Base-by-base conservation (phyloP, 2,113 vertebrate genomes). In the Phycodurus eques region DNA sequence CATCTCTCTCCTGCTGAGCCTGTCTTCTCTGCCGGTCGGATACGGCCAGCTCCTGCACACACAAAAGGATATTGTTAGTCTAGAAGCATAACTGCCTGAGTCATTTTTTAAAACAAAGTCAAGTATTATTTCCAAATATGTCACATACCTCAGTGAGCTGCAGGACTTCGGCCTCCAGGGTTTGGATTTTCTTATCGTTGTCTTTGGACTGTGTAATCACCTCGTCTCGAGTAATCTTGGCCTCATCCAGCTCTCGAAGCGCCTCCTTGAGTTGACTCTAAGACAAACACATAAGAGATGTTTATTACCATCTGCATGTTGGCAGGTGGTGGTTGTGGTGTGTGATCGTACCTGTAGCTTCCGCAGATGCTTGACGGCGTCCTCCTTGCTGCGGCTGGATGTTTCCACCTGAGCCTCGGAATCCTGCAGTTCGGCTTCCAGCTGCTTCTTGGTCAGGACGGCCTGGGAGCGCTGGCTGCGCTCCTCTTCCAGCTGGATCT, bases 191-290 rank as follows among this genome's bases (percentile, higher is more conserved):
- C 88, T 96, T 96, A 70, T 96, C 95, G 0, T 78, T 94, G 69
- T 97, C 96, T 71, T 93, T 93, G 20, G 87, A 93, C 70, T 93
- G 93, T 43, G 83, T 44, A 0, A 94, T 88, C 31, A 95, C 92
- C 64, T 96, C 96, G 1, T 96, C 95, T 2, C 94, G 88, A 14
- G 92, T 75, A 35, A 91, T 73, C 61, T 94, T 93, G 0, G 89
- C 79, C 71, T 97, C 95, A 39, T 96, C 96, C 15, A 96, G 86
- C 81, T 97, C 95, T 0, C 94, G 91, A 80, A 95, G 88, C 39
- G 94, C 44, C 76, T 97, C 96, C 76, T 97, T 97, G 91, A 95
- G 89, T 88, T 97, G 95, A 77, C 77, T 81, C 96, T 97, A 89
- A 9, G 53, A 68, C 8, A 56, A 67, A 66, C 5, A 47, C 4